Conservation (phyloP, 2,797 vertebrate genomes). For the Melanotaenia maccullochi region DNA sequence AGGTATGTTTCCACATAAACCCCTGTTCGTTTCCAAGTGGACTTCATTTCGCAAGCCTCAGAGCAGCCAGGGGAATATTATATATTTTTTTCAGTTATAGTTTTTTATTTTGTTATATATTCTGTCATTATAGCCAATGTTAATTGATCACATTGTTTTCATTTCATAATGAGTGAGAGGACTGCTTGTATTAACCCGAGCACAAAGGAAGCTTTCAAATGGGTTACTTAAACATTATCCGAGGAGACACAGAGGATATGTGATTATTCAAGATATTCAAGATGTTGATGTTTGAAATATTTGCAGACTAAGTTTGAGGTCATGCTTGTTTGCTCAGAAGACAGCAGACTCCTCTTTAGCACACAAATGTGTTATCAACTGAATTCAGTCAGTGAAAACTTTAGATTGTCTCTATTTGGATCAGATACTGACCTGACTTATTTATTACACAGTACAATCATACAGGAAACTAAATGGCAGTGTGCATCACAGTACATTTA, state of each 20-base stretch:
- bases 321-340: constrained; percentile 49
- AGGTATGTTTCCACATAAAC: constrained; percentile 86
- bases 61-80: constrained; percentile 73
- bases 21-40: constrained; percentile 78
- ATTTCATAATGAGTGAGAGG: constrained; percentile 33
- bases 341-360: constrained; percentile 45
- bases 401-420: constrained; percentile 53
- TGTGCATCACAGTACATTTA: constrained; percentile 14
- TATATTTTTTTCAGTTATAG: constrained; percentile 71
- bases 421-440: constrained; percentile 53
- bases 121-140: constrained; percentile 54
- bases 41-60: constrained; percentile 76
- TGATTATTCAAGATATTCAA: constrained; percentile 27
- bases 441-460: constrained; percentile 45
- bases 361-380: constrained; percentile 44
- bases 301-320: constrained; percentile 38
- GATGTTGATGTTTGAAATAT: constrained; percentile 43
- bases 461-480: constrained; percentile 23
- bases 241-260: constrained; percentile 18
- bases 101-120: constrained; percentile 67
- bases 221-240: constrained; percentile 5
- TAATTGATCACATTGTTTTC: constrained; percentile 68
- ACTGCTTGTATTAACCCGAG: constrained; percentile 15
- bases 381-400: constrained; percentile 54
- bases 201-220: constrained; percentile 17